Conservation (phyloP, 2,888 invertebrate genomes). For the Sinhomidia bicolor region DNA sequence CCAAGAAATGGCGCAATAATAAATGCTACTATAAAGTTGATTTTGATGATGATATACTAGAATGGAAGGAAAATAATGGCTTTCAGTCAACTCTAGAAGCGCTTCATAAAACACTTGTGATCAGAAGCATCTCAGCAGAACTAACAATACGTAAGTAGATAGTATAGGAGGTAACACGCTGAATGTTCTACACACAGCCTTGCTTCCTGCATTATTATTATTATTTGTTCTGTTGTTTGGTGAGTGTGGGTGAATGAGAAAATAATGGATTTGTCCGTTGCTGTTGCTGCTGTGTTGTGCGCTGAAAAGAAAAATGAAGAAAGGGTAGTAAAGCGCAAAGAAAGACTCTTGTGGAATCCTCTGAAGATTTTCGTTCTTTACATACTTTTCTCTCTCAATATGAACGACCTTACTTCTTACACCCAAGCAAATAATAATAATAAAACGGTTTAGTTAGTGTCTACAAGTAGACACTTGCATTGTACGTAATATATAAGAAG, state of each 20-base stretch:
- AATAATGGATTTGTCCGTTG: slow-evolving; percentile 49
- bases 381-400: not conserved
- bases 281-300: not conserved
- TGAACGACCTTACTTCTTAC: not conserved
- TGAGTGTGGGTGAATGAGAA: slow-evolving; percentile 32
- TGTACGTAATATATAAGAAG: not conserved
- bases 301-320: slow-evolving; percentile 10
- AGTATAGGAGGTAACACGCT: not conserved
- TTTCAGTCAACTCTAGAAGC: not conserved
- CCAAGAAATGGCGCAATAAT: not conserved
- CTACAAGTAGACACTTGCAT: not conserved
- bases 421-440: not conserved
- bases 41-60: slow-evolving; percentile 20
- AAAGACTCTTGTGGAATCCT: slow-evolving; percentile 51
- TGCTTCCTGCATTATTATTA: not conserved
- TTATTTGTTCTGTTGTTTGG: slow-evolving; percentile 36
- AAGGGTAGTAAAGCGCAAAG: slow-evolving; percentile 28
- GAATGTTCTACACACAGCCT: not conserved
- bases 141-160: not conserved
- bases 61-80: not conserved
- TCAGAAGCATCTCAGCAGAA: slow-evolving; percentile 15
- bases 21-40: slow-evolving; percentile 26
- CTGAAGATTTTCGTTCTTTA: slow-evolving; percentile 30
- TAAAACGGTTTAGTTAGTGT: slow-evolving; percentile 28
- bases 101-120: slow-evolving; percentile 37